Evolutionary conservation across 2,113 vertebrate species (phyloP), one percentile per base, ranked within the genome.

Genomic region (Centropristis striata): DNA sequence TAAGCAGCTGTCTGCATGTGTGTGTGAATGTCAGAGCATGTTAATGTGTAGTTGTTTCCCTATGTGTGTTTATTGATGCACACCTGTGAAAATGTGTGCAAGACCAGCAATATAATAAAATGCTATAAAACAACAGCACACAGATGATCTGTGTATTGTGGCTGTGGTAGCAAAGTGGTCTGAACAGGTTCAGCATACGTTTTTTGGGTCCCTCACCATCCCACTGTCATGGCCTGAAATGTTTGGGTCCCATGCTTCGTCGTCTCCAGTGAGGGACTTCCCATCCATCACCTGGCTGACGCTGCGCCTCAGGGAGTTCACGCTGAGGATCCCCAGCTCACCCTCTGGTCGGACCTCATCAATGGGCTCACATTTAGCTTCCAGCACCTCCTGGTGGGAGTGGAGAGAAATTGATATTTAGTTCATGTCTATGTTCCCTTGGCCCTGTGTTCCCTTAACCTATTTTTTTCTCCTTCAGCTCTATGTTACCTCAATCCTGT

Each of bases 201-300:
- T 82, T 82, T 47, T 32, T 71, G 53, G 66, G 41, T 76, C 32
- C 84, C 96, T 98, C 93, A 99, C 98, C 98, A 98, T 94, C 70
- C 96, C 85, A 1, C 94, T 92, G 72, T 96, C 95, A 15, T 97
- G 98, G n/a, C 96, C 97, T 10, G 94, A 95, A 67, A 96, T 63
- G 64, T 96, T 92, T 1, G 96, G 92, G 72, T 97, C 96, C 98
- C 97, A 99, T 7, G 72, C 92, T 0, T 96, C 88, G 0, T 96
- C 93, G 0, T 96, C 95, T 1, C 94, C 95, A 0, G 66, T 66
- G 46, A 95, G 58, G 3, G 93, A 93, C 80, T 97, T 98, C 77
- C 95, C 96, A 75, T 97, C 96, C 15, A 97, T 94, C 82, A 98
- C 88, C 82, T 98, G 98, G 83, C 98, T 99, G 89, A 97, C 94